Percentiles rank a stretch among this genome's conserved stretches.
These are phyloP conservation scores for Cossypha caffra DNA, from an alignment of 2,797 vertebrate species.

Conservation along the genomic window DNA sequence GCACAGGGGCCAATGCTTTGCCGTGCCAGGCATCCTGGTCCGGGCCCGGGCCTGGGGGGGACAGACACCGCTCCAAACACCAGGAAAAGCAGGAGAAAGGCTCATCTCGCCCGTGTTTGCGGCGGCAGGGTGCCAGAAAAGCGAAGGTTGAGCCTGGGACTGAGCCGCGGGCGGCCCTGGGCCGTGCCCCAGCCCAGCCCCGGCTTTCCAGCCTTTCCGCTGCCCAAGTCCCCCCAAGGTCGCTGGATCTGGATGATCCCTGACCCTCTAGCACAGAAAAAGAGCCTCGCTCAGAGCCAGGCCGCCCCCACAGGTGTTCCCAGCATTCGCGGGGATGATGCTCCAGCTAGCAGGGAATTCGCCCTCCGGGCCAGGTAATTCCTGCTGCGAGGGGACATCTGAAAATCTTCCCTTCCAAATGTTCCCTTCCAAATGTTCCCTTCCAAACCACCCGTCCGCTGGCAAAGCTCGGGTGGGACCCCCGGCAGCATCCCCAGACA, in stretches of 20 bases:
- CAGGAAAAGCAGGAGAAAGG: not conserved
- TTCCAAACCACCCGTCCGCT: not conserved
- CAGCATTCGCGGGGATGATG: not conserved
- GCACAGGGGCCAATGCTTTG: not conserved
- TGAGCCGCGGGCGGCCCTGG: not conserved
- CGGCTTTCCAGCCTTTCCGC: not conserved
- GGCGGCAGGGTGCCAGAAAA: not conserved
- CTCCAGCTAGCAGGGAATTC: not conserved
- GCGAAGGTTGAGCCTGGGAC: fast-evolving
- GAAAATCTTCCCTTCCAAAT: not conserved
- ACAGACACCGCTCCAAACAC: not conserved
- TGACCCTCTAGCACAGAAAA: not conserved
- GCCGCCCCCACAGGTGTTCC: not conserved
- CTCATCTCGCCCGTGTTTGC: not conserved
- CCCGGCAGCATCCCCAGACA: fast-evolving
- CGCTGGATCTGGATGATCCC: not conserved
- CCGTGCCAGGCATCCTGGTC: not conserved
- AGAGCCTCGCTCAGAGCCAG: not conserved
- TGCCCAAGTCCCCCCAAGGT: fast-evolving
- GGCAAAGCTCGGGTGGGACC: not conserved
- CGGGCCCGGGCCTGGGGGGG: not conserved
- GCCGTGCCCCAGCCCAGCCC: not conserved
- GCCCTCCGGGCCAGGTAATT: not conserved
- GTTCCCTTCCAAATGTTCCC: not conserved
- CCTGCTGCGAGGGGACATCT: not conserved